Base-by-base conservation (phyloP, 1,140 invertebrate genomes). In the Homalodisca vitripennis region DNA sequence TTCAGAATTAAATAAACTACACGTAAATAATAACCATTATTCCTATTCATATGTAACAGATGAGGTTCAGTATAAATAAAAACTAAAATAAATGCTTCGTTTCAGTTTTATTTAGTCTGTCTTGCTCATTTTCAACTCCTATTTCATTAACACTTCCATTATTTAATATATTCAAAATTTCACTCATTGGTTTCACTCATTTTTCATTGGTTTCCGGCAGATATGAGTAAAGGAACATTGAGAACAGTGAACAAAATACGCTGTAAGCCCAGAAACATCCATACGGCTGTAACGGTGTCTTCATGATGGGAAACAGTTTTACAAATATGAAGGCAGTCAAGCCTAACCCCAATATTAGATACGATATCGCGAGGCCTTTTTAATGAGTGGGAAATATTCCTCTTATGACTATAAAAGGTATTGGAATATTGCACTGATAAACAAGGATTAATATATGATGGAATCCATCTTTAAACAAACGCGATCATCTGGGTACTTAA, bases 401-500 rank as follows among this genome's bases (percentile, higher is more conserved):
- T 30, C 51, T 51, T 13, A 47, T 46, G 24, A 72, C 31, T 12
- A 72, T 53, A 46, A 55, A 72, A 20, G 63, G 17, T 14, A 72
- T 41, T 14, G 71, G 62, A 20, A 51, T 1, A 55, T 65, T 1
- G 32, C 41, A 27, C 30, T 31, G 3, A 64, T 62, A 27, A 66
- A 64, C 3, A 70, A 17, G 46, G 48, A 72, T 3, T 70, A 31
- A 20, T 31, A 62, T 14, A 66, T 26, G 12, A 72, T 34, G 0
- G 69, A 29, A 72, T 34, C 26, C 81, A 78, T 0, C 47, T 53
- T 1, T 60, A 1, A 62, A 72, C 13, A 80, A 70, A 1, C 68
- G 26, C 0, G 53, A 24, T 65, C 79, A 12, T 2, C 3, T 78
- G 2, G 0, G 71, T n/a, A 0, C 78, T 80, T 3, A 86, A 67